Base-by-base conservation (phyloP, 30 jellyfish, hydroid and myxozoan genomes). In the Aurelia aurita region DNA sequence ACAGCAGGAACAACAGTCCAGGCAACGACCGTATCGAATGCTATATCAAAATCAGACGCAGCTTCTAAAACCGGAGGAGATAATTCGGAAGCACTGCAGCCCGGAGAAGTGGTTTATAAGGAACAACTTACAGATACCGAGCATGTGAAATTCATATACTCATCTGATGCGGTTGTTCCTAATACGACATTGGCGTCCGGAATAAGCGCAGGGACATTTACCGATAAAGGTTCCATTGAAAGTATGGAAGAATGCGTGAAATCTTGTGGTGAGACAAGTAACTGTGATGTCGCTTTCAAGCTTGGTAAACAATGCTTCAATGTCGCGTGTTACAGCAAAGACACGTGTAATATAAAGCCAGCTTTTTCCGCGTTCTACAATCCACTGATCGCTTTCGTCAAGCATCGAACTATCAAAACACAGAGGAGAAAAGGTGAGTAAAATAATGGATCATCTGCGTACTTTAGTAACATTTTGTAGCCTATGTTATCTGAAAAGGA, bases 281-380 rank as follows among this genome's bases (percentile, higher is more conserved):
- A 87, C 71, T 93, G 98, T 66, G 89, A 93, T 82, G 90, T 93
- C 10, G 98, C 98, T 11, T 93, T 93, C 82, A 82, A 89, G 74
- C 91, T 93, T n/a, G 95, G 98, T n/a, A 81, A 91, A 53, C 98
- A 93, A 70, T 93, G 98, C 54, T 93, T 93, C 69, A 74, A 82
- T 39, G 97, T 93, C 4, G 96, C 90, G 3, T 93, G 98, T 58
- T 87, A 69, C 87, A 59, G 94, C 27, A 82, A 90, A 34, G 96
- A 87, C 57, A 57, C 95, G 0, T 93, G 98, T 54, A 29, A 74
- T 3, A 93, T 90, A 1, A 93, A 93, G 73, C 98, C 96, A 21
- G 98, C 98, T 19, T 93, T 80, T 67, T 93, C 98, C 0, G 25
- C 96, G 2, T 83, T 64, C 53, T 93, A 93, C 58, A 87, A 87